Evolutionary conservation across 1,140 invertebrate genomes (phyloP), one percentile per base, ranked within the genome.

Genomic region (Linepithema humile): DNA sequence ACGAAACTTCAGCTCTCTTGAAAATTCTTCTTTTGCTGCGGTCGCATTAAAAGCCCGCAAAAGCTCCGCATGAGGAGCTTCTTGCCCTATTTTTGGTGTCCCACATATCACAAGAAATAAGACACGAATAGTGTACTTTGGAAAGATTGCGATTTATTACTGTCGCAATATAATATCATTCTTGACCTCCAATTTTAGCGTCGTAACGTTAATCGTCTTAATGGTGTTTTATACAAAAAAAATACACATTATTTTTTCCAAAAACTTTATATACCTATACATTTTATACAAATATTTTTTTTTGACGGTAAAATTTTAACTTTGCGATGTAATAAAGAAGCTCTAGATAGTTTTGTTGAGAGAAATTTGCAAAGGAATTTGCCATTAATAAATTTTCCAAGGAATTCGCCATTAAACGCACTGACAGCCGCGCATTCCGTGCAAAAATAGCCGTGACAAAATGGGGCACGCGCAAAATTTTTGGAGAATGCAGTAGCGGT

Each of bases 1-100:
- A 55, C 62, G 62, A 80, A 80, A 80, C 75, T 80, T 80, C 4
- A n/a, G 38, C 23, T 80, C 57, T 80, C 35, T 57, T 57, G 50
- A 70, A 80, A 80, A 55, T 69, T 80, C 48, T 69, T 35, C 69
- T 80, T 57, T 80, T 55, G 75, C 48, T 23, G 26, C 20, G 7
- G 59, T n/a, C 32, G 59, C 59, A 62, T 32, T 35, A 80, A n/a
- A 55, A 80, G 4, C 35, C n/a, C 12, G 35, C 48, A 57, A 55
- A 70, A 80, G n/a, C 75, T 26, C 35, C 32, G 32, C 62, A 48
- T 53, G 23, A 78, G 62, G 55, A 69, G 3, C n/a, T 67, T 43
- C 20, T 48, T 35, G 48, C n/a, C 10, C 10, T 55, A 55, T 50
- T 57, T 69, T 67, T 10, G 45, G 6, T 29, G 62, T 26, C 23